Percentiles rank a stretch among this genome's conserved stretches.
These are phyloP conservation scores for Poicephalus meyeri DNA, from an alignment of 2,113 vertebrate species.

Conservation along the genomic window DNA sequence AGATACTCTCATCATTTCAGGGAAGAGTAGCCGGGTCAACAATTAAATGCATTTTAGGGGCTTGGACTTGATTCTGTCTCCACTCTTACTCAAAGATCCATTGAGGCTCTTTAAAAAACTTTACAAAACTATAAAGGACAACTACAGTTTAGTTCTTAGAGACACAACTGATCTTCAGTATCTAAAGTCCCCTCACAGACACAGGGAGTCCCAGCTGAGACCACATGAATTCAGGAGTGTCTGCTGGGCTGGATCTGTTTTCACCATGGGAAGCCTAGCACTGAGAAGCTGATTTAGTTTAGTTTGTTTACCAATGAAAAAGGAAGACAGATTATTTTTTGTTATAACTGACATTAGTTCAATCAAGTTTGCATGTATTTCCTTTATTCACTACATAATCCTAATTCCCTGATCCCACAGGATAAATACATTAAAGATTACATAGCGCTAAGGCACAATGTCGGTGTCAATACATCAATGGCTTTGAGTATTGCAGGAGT, in stretches of 20 bases:
- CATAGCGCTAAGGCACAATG: background rate
- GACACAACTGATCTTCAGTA: background rate
- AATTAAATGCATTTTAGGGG: background rate
- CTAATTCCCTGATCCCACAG: background rate
- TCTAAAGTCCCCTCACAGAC: background rate
- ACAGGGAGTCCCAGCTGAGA: background rate
- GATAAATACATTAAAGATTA: constrained; percentile 1
- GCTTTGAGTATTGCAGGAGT: background rate
- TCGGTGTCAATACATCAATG: background rate
- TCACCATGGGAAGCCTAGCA: background rate
- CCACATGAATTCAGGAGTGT: background rate
- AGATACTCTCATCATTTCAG: background rate
- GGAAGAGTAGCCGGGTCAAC: background rate
- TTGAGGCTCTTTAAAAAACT: background rate
- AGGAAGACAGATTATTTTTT: background rate
- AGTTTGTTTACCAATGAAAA: background rate
- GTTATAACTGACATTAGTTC: background rate
- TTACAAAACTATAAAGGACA: background rate
- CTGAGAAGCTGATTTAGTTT: background rate
- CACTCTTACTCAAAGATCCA: background rate
- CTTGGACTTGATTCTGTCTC: background rate
- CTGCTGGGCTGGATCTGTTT: background rate
- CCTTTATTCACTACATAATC: background rate
- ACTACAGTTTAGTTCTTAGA: background rate
- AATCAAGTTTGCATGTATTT: background rate